Evolutionary conservation across 2,797 vertebrate genomes (phyloP), one percentile per base, ranked within the genome.

Genomic region (Holocentrus rufus): DNA sequence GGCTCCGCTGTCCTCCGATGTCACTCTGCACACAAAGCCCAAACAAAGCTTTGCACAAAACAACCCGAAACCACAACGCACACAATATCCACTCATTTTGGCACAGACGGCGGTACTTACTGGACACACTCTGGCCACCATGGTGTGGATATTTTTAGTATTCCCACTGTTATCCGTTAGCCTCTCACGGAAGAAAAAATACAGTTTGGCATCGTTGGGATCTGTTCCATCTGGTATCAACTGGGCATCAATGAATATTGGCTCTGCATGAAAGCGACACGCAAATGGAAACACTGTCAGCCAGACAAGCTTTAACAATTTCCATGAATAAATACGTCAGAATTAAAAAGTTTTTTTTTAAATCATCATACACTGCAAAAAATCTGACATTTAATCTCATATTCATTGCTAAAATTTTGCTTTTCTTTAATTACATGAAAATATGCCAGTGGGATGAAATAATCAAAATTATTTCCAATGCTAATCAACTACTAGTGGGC

Each of bases 121-220:
- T 0, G 98, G 98, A 84, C 98, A 99, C 79, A 99, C 96, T 92
- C 98, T 94, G 75, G 97, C 97, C 82, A 98, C 95, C 98, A 98
- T 97, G 62, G 96, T 97, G 90, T 98, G 96, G 85, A 99, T 98
- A 77, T 96, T 96, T 76, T 95, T 98, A 14, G 96, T 96, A 80
- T 96, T 97, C 47, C 98, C 96, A 0, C 92, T 98, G 90, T 95
- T 98, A 83, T 99, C 98, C 0, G 94, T 96, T 47, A 99, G 88
- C 79, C 95, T 95, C 84, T 99, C 97, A n/a, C 96, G 96, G 89
- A 98, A 95, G 92, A 99, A 99, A 82, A 98, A 98, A 76, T 98
- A 99, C 36, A 99, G 86, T 77, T 99, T 99, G 77, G 95, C 93
- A 74, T 99, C 98, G 0, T 97, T 99, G 30, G 96, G 95, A 83